Percentiles rank a stretch among this genome's conserved stretches.
These are phyloP conservation scores for Psix sp. DNA, from an alignment of 1,140 invertebrate genomes.

Conservation along the genomic window DNA sequence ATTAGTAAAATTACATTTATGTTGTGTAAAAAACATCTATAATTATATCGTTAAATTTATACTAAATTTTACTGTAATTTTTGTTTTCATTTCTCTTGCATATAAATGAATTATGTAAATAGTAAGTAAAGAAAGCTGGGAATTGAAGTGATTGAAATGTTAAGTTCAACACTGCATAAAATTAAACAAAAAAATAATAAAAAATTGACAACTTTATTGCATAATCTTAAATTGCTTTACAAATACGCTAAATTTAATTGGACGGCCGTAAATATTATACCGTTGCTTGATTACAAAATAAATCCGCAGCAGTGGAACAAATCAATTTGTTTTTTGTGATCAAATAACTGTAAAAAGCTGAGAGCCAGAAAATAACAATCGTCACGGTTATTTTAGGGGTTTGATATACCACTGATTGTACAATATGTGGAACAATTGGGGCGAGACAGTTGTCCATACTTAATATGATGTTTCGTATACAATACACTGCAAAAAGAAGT, in stretches of 20 bases:
- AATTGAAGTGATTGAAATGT: no score
- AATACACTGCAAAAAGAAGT: not conserved
- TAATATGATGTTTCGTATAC: slow-evolving; percentile 9
- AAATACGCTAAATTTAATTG: slow-evolving; percentile 19
- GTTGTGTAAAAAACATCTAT: slow-evolving; percentile 7
- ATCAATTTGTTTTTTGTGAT: slow-evolving; percentile 36
- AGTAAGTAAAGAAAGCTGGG: no score
- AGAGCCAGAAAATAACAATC: slow-evolving; percentile 35
- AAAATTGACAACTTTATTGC: not conserved
- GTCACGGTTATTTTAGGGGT: slow-evolving; percentile 34
- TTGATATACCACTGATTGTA: slow-evolving; percentile 24
- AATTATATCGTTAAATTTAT: not conserved
- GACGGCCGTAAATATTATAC: slow-evolving; percentile 4
- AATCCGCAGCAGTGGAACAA: slow-evolving; percentile 29
- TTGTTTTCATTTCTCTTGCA: no score
- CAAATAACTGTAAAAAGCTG: slow-evolving; percentile 46
- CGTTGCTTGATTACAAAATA: slow-evolving; percentile 41
- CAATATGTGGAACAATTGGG: slow-evolving; percentile 21
- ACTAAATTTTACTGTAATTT: not conserved
- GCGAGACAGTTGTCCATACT: slow-evolving; percentile 15
- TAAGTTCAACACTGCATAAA: no score
- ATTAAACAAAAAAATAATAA: no score
- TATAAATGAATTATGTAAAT: no score
- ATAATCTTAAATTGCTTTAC: not conserved
- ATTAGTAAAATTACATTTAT: slow-evolving; percentile 45